phyloP scores from a whole-genome alignment of 2,888 invertebrate species.

The Lysandra coridon region DNA sequence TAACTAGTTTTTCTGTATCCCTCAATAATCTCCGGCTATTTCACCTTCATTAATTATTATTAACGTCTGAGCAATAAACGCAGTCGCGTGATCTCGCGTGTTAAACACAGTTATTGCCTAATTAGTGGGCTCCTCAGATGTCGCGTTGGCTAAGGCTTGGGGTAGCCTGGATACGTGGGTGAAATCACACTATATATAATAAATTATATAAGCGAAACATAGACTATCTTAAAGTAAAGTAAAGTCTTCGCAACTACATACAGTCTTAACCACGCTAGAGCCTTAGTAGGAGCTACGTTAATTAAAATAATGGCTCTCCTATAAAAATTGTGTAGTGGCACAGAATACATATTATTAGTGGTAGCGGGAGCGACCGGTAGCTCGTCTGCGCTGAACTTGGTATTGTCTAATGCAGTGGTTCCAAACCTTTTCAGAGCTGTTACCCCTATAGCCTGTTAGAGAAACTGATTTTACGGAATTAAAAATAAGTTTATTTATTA shows the following conservation, averaged over 20 bases:
- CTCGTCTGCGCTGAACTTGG: not conserved
- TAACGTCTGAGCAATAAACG: slow-evolving; percentile 7
- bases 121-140: not conserved
- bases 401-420: not conserved
- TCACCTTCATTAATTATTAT: not conserved
- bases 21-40: not conserved
- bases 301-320: no score
- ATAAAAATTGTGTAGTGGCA: not conserved
- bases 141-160: not conserved
- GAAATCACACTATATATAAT: no score
- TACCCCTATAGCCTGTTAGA: no score
- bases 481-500: no score
- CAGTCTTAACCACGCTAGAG: no score
- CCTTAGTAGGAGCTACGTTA: no score
- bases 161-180: not conserved
- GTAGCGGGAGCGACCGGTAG: not conserved
- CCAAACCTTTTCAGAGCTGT: no score
- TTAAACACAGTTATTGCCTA: slow-evolving; percentile 4
- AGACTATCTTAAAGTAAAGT: no score
- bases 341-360: no score
- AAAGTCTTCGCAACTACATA: no score
- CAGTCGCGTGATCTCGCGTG: slow-evolving; percentile 21
- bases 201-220: no score
- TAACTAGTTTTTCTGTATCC: not conserved
- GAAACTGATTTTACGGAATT: no score